Evolutionary conservation across 1,140 invertebrate species (phyloP), one percentile per base, ranked within the genome.

Genomic region (Scaptomyza pallida): DNA sequence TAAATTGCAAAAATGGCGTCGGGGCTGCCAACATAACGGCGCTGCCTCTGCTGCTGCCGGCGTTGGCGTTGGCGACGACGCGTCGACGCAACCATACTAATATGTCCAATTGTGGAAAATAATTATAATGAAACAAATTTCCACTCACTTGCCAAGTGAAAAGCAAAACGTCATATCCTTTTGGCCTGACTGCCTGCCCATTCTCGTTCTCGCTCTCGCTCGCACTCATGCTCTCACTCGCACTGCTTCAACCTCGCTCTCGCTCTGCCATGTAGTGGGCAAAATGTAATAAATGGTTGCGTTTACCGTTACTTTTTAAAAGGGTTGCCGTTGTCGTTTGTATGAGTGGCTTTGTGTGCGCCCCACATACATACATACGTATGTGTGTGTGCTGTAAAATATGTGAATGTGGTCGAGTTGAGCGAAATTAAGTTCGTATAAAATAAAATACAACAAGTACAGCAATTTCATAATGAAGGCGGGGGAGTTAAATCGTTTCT

Each of bases 111-210:
- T 91, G 90, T 91, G 90, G 90, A 91, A 91, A 91, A 91, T 91
- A 91, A 91, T 91, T 91, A 91, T 90, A 91, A 90, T 91, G 90
- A 89, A 90, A 91, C 90, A 91, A 91, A 91, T 91, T 91, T 91
- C 89, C 89, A 89, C 89, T 90, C 89, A 90, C 89, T 90, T 86
- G 83, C 83, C 72, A 78, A 88, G 68, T 89, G 75, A 80, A 78
- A 88, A 78, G 82, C 77, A 86, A 86, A 85, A 88, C 82, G 82
- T 88, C 82, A 88, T 88, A 85, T 85, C 81, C 81, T 85, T 85
- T 81, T 73, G 37, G 67, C 56, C 35, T 67, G 55, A n/a, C n/a
- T n/a, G n/a, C n/a, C n/a, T n/a, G n/a, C n/a, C n/a, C n/a, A n/a
- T n/a, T n/a, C n/a, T 26, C 35, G 61, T 77, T 47, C 44, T 61